These are phyloP conservation scores for Pyrocoelia pectoralis DNA, from an alignment of 2,888 invertebrate genomes.

Conservation along the genomic window DNA sequence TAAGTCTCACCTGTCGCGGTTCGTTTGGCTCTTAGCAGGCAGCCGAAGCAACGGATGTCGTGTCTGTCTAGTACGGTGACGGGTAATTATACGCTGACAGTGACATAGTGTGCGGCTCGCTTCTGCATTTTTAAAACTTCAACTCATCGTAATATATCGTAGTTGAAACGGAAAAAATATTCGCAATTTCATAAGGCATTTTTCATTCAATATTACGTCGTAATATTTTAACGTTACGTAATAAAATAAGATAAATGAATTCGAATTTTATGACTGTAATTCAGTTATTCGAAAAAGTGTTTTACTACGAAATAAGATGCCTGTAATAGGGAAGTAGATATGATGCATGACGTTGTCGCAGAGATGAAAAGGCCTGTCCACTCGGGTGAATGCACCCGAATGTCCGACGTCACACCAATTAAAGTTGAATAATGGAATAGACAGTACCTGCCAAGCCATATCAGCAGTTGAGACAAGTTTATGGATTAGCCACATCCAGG, in stretches of 20 bases:
- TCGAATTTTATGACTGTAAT: background rate
- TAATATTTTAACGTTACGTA: background rate
- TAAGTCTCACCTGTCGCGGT: slow-evolving; percentile 60
- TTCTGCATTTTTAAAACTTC: slow-evolving; percentile 57
- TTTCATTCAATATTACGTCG: slow-evolving; percentile 18
- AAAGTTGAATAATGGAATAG: slow-evolving; percentile 46
- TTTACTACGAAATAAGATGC: background rate
- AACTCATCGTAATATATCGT: slow-evolving; percentile 36
- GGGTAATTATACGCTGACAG: slow-evolving; percentile 60
- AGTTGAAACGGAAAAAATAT: slow-evolving; percentile 37
- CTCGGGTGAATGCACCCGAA: slow-evolving; percentile 43
- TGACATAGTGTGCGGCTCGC: slow-evolving; percentile 59
- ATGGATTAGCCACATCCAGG: slow-evolving; percentile 42
- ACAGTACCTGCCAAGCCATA: slow-evolving; percentile 44
- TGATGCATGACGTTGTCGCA: slow-evolving; percentile 5
- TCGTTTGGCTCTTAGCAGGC: slow-evolving; percentile 56
- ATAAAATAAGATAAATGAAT: slow-evolving; percentile 1
- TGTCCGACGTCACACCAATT: slow-evolving; percentile 45
- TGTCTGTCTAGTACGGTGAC: slow-evolving; percentile 58
- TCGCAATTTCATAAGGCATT: slow-evolving; percentile 23
- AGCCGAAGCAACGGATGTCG: slow-evolving; percentile 56
- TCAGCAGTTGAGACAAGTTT: slow-evolving; percentile 42
- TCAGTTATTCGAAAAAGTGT: background rate
- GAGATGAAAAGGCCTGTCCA: slow-evolving; percentile 37
- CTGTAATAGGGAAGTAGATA: background rate